Percentiles rank a stretch among this genome's conserved stretches.
Evolutionary conservation across 2,113 vertebrate genomes (phyloP).

Genomic region (Danio rerio): DNA sequence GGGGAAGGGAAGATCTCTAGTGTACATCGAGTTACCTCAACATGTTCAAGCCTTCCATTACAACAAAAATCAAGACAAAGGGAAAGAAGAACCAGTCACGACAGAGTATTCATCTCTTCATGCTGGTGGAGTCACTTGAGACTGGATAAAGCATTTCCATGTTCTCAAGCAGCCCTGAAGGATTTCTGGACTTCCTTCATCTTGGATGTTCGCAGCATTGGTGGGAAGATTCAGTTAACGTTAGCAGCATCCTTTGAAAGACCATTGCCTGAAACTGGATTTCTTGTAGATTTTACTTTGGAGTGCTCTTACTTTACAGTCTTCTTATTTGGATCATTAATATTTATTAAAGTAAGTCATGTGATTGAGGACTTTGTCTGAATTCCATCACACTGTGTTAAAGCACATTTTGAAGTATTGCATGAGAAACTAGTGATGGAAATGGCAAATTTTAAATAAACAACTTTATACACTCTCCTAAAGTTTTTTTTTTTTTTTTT

Average conservation of each 20-base stretch:
- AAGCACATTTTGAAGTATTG: too few species aligned
- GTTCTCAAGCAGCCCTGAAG: constrained; percentile 6
- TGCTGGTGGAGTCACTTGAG: constrained; percentile 17
- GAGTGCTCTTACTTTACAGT: neutral
- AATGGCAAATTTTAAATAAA: too few species aligned
- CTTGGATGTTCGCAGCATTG: constrained; percentile 2
- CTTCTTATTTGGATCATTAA: neutral
- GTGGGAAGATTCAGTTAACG: neutral
- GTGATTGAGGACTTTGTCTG: neutral
- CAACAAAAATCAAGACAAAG: neutral
- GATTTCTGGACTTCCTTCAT: constrained; percentile 16
- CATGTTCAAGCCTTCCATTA: neutral
- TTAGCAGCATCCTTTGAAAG: neutral
- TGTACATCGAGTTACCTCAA: neutral
- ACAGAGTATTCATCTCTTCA: neutral
- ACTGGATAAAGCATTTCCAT: neutral
- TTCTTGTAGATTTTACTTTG: neutral
- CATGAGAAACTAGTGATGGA: too few species aligned
- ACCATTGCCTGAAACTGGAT: neutral
- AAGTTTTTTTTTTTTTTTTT: too few species aligned
- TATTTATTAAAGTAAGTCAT: constrained; percentile 1
- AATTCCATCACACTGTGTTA: too few species aligned
- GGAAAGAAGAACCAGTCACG: constrained; percentile 2
- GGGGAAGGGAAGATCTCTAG: neutral
- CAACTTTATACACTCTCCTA: too few species aligned